phyloP scores from a whole-genome alignment of 2,113 vertebrate genomes.

The Phalacrocorax aristotelis region DNA sequence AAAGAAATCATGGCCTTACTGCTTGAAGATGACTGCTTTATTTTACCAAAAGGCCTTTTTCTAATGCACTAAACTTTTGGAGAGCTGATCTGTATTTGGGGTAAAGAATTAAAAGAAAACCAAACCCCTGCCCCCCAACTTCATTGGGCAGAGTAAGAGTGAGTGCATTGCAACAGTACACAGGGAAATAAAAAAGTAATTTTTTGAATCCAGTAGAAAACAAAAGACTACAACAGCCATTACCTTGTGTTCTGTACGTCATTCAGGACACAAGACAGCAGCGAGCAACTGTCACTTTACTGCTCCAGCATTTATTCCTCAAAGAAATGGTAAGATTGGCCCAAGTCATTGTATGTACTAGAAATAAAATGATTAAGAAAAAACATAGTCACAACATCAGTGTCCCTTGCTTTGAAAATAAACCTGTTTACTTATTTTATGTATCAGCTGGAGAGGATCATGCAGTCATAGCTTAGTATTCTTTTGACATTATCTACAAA shows the following conservation, averaged over 20 bases:
- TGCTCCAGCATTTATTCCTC: not conserved
- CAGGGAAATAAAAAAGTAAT: not conserved
- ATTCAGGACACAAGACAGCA: not conserved
- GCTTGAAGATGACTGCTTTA: not conserved
- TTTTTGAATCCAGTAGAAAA: not conserved
- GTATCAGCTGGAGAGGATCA: constrained; percentile 30
- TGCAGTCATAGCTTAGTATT: constrained; percentile 16
- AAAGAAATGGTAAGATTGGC: not conserved
- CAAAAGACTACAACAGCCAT: not conserved
- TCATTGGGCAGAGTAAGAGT: not conserved
- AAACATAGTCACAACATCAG: not conserved
- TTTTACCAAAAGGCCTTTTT: not conserved
- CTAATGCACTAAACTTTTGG: not conserved
- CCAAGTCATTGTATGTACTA: not conserved
- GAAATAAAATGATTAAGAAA: not conserved
- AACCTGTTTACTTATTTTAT: constrained; percentile 18
- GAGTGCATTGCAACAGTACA: not conserved
- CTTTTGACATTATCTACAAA: constrained; percentile 44
- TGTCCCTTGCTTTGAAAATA: constrained; percentile 43
- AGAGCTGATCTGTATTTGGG: not conserved
- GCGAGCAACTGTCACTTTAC: not conserved
- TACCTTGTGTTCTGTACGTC: not conserved
- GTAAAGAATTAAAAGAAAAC: not conserved
- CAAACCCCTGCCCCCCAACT: no score
- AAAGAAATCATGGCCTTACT: not conserved